Evolutionary conservation across 2,797 vertebrate species (phyloP), one percentile per base, ranked within the genome.

Genomic region (Myiotriccus ornatus): DNA sequence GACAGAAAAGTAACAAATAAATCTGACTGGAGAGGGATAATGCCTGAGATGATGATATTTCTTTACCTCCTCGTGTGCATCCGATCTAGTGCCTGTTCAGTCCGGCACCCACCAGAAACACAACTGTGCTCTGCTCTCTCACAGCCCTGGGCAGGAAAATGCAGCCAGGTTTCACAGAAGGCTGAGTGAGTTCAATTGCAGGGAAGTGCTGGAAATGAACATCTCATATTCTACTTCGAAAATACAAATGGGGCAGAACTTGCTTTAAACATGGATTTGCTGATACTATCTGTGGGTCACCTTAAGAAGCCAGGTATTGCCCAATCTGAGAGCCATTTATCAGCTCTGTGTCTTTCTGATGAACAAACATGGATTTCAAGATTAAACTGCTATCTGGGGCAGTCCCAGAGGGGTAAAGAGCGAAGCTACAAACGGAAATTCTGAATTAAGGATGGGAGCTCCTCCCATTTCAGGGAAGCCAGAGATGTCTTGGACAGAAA

Each of bases 1-100:
- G 95, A 94, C 68, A 90, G 87, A 88, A 93, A 94, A 93, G 91
- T 91, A 95, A 93, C 89, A 96, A 95, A 93, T 89, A 89, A 91
- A 94, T 91, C 92, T 95, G 90, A 68, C 80, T 86, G 83, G 65
- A 93, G 83, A 91, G 70, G 70, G 70, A 81, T 55, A 67, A 88
- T 84, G 64, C 64, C 84, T 65, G 79, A 90, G 84, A 90, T 57
- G 60, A 84, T 73, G 82, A 5, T 69, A 65, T 64, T 95, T 85
- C 62, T 91, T 92, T 83, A 88, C 87, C 80, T 83, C 37, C 70
- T 92, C 23, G 28, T 64, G 70, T 50, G 83, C 47, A 89, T 60
- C 76, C 1, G 11, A 75, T 74, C 70, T 73, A 92, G 71, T n/a
- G 77, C 34, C 52, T 82, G 55, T 62, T 90, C 83, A 93, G 73